Evolutionary conservation across 92 coral and sea anemone genomes (phyloP).

Genomic region (Actinostola sp.): DNA sequence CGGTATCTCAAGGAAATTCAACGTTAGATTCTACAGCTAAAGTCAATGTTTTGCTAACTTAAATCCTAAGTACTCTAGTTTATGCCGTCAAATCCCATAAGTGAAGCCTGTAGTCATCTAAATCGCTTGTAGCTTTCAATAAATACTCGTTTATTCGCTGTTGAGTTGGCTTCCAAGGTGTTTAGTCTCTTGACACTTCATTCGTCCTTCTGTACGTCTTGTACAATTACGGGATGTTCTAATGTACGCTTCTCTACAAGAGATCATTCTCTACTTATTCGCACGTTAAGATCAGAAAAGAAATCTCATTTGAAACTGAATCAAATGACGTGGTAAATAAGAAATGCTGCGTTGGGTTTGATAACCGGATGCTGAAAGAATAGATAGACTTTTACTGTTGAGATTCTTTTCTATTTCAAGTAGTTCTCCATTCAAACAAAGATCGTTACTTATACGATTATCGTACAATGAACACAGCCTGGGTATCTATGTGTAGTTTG

Average conservation of each 20-base stretch:
- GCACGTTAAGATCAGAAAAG: no score
- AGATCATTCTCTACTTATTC: background rate
- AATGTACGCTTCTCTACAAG: background rate
- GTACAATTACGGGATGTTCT: constrained; percentile 4
- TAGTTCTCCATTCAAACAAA: background rate
- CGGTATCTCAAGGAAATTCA: constrained; percentile 58
- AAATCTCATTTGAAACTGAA: background rate
- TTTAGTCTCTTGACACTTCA: background rate
- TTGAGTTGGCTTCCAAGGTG: background rate
- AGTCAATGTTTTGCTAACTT: constrained; percentile 18
- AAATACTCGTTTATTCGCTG: background rate
- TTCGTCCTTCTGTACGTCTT: background rate
- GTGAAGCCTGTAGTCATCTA: constrained; percentile 9
- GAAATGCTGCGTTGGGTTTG: background rate
- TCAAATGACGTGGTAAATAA: background rate
- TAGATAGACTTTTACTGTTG: background rate
- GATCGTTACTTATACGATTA: no score
- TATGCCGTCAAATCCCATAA: constrained; percentile 8
- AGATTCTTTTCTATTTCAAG: background rate
- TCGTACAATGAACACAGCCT: no score
- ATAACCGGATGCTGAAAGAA: background rate
- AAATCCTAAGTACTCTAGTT: constrained; percentile 6
- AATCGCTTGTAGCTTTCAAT: background rate
- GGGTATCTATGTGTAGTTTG: background rate
- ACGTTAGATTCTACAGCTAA: background rate